Evolutionary conservation across 1,140 invertebrate genomes (phyloP).

Genomic region (Bradynema listronoti): DNA sequence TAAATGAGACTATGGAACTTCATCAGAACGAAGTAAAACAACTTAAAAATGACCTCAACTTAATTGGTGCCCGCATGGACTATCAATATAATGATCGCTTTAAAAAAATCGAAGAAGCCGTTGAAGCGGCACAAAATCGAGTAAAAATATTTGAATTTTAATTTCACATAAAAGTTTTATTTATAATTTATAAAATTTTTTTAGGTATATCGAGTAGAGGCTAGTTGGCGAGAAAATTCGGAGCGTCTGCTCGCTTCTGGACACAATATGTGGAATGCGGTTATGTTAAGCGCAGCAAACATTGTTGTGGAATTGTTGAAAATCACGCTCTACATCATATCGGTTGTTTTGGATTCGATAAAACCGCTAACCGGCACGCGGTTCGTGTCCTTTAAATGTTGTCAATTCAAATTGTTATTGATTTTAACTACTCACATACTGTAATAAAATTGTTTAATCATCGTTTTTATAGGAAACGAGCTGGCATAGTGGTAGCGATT

Average conservation of each 20-base stretch:
- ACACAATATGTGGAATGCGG: conserved; percentile 41
- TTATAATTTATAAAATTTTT: conserved; percentile 13
- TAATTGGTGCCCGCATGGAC: conserved; percentile 41
- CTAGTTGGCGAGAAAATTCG: conserved; percentile 43
- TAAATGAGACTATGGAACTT: conserved; percentile 48
- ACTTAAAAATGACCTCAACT: conserved; percentile 42
- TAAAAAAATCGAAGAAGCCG: conserved; percentile 45
- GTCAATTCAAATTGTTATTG: too few species aligned
- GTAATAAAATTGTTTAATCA: too few species aligned
- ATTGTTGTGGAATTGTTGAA: conserved; percentile 43
- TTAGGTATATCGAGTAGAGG: conserved; percentile 39
- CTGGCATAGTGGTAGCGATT: conserved; percentile 24
- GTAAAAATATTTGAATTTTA: conserved; percentile 6
- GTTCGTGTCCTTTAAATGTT: conserved; percentile 23
- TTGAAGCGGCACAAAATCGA: conserved; percentile 32
- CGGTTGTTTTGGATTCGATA: conserved; percentile 36
- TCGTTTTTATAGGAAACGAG: conserved; percentile 32
- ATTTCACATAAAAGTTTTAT: too few species aligned
- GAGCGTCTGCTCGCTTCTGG: conserved; percentile 31
- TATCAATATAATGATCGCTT: conserved; percentile 45
- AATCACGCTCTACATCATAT: conserved; percentile 40
- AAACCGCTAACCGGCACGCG: conserved; percentile 42
- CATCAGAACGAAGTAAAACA: conserved; percentile 45
- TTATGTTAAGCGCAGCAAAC: conserved; percentile 37
- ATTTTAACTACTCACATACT: not conserved